phyloP scores from a whole-genome alignment of 2,888 invertebrate species.

The Melieria crassipennis region DNA sequence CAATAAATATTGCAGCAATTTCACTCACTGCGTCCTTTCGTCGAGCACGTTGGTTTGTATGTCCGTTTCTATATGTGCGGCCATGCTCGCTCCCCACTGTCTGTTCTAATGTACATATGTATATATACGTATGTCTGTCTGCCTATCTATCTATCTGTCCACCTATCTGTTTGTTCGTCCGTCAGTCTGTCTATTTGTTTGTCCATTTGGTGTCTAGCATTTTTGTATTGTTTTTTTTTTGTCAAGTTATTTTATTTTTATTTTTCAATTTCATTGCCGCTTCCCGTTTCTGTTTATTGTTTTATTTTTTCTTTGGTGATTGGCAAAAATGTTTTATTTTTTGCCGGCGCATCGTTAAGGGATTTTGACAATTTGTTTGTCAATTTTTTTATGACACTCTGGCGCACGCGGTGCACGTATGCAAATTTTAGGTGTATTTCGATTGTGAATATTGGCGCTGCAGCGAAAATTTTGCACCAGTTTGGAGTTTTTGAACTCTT shows the following conservation, averaged over 20 bases:
- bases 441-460: background rate
- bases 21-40: too few relatives aligned
- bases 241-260: background rate
- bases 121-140: too few relatives aligned
- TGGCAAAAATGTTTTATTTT: background rate
- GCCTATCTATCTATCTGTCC: too few relatives aligned
- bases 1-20: too few relatives aligned
- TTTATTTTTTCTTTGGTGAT: slow-evolving; percentile 2
- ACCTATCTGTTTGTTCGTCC: background rate
- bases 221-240: background rate
- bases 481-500: background rate
- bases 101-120: too few relatives aligned
- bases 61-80: too few relatives aligned
- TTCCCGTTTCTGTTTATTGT: background rate
- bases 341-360: background rate
- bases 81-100: too few relatives aligned
- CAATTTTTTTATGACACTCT: background rate
- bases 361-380: slow-evolving; percentile 1
- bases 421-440: background rate
- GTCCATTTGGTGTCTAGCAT: background rate
- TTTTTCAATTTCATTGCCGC: background rate
- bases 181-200: background rate
- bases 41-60: too few relatives aligned
- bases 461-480: background rate
- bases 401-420: background rate